Percentiles rank a stretch among this genome's conserved stretches.
phyloP scores from a whole-genome alignment of 35 echinoderm and acorn worm species.

The Apostichopus japonicus region DNA sequence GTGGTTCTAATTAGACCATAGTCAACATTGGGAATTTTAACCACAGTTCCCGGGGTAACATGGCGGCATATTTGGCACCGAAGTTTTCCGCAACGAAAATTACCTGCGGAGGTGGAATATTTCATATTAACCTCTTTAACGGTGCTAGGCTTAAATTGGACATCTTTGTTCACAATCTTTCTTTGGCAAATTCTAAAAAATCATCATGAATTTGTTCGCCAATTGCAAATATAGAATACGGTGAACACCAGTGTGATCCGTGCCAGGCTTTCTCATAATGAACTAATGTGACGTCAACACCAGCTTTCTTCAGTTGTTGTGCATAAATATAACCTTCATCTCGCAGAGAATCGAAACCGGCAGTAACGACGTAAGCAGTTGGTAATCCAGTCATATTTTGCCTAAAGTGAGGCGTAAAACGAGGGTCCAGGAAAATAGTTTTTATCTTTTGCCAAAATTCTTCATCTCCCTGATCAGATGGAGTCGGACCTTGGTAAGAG shows the following conservation, averaged over 20 bases:
- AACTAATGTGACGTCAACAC: slow-evolving; percentile 14
- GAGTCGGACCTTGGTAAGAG: slow-evolving; percentile 4
- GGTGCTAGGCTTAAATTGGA: background rate
- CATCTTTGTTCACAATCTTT: background rate
- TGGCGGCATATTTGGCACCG: too few relatives aligned
- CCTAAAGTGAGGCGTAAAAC: slow-evolving; percentile 20
- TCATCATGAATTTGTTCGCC: background rate
- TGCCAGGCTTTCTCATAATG: slow-evolving; percentile 21
- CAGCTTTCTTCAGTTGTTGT: slow-evolving; percentile 42
- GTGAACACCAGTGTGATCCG: slow-evolving; percentile 12
- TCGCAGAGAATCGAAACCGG: background rate
- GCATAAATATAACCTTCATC: slow-evolving; percentile 41
- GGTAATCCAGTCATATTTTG: slow-evolving; percentile 39
- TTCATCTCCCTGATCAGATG: background rate
- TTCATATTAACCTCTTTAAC: background rate
- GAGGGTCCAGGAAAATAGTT: slow-evolving; percentile 24
- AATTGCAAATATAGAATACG: background rate
- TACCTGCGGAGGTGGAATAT: background rate
- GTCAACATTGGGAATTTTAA: too few relatives aligned
- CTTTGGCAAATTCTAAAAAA: background rate
- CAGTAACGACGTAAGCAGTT: slow-evolving; percentile 24
- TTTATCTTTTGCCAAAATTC: background rate
- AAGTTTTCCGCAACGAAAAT: too few relatives aligned
- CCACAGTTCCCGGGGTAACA: too few relatives aligned
- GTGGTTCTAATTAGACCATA: too few relatives aligned